These are phyloP conservation scores for Tolmerus cingulatus DNA, from an alignment of 2,888 invertebrate genomes.

Conservation along the genomic window DNA sequence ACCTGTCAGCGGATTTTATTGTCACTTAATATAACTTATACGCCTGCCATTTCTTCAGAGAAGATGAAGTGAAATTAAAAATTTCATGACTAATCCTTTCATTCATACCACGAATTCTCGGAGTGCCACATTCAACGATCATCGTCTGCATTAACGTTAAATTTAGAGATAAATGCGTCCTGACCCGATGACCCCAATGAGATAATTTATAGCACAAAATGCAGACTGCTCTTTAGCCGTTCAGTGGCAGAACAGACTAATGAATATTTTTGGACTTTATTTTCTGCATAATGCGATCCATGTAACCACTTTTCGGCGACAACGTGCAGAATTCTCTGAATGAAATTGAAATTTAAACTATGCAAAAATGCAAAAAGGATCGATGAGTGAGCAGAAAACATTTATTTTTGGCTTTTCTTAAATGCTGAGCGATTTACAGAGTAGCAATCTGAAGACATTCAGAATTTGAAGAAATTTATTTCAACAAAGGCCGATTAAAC, in stretches of 20 bases:
- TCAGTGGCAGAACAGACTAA: not conserved
- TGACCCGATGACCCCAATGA: not conserved
- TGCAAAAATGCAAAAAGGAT: not conserved
- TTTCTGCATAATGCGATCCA: not conserved
- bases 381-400: not conserved
- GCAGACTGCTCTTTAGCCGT: not conserved
- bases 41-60: not conserved
- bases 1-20: not conserved
- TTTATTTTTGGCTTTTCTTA: not conserved
- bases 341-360: not conserved
- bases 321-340: not conserved
- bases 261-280: not conserved
- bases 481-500: not conserved
- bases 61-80: not conserved
- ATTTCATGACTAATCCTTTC: not conserved
- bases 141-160: not conserved
- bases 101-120: not conserved
- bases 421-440: not conserved
- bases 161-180: not conserved
- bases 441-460: not conserved
- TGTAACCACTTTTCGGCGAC: not conserved
- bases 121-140: not conserved
- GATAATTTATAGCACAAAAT: not conserved
- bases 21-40: not conserved
- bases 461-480: not conserved